A percentile compares a stretch with the other conserved stretches of the same genome.
Evolutionary conservation across 2,113 vertebrate genomes (phyloP).

Genomic region (Megaceryle maxima): DNA sequence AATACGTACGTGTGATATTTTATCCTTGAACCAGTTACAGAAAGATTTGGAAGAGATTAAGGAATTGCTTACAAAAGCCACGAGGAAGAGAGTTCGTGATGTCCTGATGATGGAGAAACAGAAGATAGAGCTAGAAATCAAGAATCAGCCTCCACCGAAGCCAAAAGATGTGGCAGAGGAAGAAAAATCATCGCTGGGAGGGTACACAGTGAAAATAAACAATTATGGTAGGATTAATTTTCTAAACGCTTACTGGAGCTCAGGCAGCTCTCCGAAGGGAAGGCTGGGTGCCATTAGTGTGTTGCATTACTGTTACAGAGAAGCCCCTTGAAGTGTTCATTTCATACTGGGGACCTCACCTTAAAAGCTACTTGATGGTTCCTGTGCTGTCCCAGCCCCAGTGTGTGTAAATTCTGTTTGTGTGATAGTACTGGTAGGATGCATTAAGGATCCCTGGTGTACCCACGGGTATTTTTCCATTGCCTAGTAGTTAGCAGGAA

Average conservation of each 20-base stretch:
- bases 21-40: constrained; percentile 76
- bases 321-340: not conserved
- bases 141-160: constrained; percentile 78
- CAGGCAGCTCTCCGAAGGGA: not conserved
- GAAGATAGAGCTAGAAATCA: constrained; percentile 88
- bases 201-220: constrained; percentile 93
- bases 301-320: not conserved
- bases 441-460: not conserved
- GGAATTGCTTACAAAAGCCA: constrained; percentile 78
- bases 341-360: not conserved
- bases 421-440: not conserved
- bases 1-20: accelerated
- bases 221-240: constrained; percentile 85
- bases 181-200: constrained; percentile 68
- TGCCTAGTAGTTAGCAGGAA: not conserved
- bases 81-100: constrained; percentile 84
- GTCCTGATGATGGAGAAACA: constrained; percentile 84
- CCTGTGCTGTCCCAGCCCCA: accelerated
- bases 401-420: not conserved
- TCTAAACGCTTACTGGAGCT: not conserved
- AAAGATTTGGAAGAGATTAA: constrained; percentile 88
- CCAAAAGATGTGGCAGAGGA: constrained; percentile 76
- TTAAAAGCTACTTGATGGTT: accelerated
- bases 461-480: not conserved
- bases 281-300: not conserved